Percentiles rank a stretch among this genome's conserved stretches.
phyloP scores from a whole-genome alignment of 2,888 invertebrate species.

The Adineta ricciae region DNA sequence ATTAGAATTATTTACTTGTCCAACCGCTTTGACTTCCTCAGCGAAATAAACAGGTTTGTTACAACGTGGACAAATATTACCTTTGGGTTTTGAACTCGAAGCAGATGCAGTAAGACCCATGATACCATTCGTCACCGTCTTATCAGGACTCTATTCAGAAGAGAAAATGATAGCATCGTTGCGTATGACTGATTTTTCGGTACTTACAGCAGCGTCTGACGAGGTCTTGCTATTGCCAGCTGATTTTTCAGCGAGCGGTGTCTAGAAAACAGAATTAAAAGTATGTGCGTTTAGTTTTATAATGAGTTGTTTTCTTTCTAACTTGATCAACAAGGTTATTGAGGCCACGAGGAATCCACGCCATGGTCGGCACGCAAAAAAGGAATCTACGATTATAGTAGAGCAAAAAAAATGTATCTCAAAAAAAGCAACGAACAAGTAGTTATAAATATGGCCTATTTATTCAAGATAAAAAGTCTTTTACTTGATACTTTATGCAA shows the following conservation, averaged over 20 bases:
- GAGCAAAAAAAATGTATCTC: too few relatives aligned
- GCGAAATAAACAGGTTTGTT: constrained; percentile 30
- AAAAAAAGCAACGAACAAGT: too few relatives aligned
- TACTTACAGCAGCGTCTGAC: neutral
- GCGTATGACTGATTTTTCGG: neutral
- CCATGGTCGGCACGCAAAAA: too few relatives aligned
- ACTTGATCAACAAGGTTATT: neutral
- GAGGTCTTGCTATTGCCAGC: neutral
- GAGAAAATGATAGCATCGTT: neutral
- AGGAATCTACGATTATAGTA: too few relatives aligned
- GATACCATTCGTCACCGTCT: neutral
- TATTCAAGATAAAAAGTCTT: too few relatives aligned
- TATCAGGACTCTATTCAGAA: neutral
- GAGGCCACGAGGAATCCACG: too few relatives aligned
- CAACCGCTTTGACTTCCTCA: constrained; percentile 29
- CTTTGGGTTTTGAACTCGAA: neutral
- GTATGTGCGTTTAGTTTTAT: too few relatives aligned
- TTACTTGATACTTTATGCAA: too few relatives aligned
- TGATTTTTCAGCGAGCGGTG: neutral
- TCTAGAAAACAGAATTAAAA: neutral
- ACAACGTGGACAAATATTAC: constrained; percentile 27
- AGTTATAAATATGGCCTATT: too few relatives aligned
- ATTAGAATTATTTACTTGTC: neutral
- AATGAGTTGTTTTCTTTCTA: neutral
- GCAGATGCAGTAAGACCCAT: neutral